A percentile compares a stretch with the other conserved stretches of the same genome.
Conservation (phyloP, 2,888 invertebrate species). For the Cheilosia pagana region DNA sequence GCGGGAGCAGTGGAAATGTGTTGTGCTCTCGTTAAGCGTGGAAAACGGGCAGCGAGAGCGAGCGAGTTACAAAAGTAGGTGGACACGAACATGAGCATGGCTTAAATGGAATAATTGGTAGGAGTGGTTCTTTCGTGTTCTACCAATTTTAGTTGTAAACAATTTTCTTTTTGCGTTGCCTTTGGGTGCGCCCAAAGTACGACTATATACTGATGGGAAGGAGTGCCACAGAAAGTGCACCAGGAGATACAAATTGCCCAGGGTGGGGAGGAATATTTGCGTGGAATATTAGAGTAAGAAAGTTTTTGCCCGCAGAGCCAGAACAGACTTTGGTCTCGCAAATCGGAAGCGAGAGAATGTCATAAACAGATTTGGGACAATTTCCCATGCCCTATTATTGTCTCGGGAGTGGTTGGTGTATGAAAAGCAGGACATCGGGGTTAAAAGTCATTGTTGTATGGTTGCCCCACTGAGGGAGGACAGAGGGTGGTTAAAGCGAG, state of each 20-base stretch:
- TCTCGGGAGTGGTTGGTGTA: slow-evolving; percentile 15
- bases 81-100: slow-evolving; percentile 67
- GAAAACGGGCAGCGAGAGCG: background rate
- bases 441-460: slow-evolving; percentile 51
- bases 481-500: background rate
- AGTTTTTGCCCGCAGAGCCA: slow-evolving; percentile 33
- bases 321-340: slow-evolving; percentile 58
- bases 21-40: slow-evolving; percentile 11
- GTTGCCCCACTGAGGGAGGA: slow-evolving; percentile 14
- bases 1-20: background rate
- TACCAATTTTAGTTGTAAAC: slow-evolving; percentile 61
- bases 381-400: slow-evolving; percentile 43
- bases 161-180: slow-evolving; percentile 31
- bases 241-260: slow-evolving; percentile 29
- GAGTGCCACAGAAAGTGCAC: slow-evolving; percentile 38
- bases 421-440: slow-evolving; percentile 39
- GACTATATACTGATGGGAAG: slow-evolving; percentile 28
- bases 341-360: slow-evolving; percentile 66
- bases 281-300: slow-evolving; percentile 56
- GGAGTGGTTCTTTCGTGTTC: slow-evolving; percentile 70
- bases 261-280: background rate
- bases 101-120: slow-evolving; percentile 73
- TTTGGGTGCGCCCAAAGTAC: slow-evolving; percentile 1
- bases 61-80: slow-evolving; percentile 58
- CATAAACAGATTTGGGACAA: slow-evolving; percentile 69